Evolutionary conservation across 2,797 vertebrate genomes (phyloP), one percentile per base, ranked within the genome.

Genomic region (Discoglossus pictus): DNA sequence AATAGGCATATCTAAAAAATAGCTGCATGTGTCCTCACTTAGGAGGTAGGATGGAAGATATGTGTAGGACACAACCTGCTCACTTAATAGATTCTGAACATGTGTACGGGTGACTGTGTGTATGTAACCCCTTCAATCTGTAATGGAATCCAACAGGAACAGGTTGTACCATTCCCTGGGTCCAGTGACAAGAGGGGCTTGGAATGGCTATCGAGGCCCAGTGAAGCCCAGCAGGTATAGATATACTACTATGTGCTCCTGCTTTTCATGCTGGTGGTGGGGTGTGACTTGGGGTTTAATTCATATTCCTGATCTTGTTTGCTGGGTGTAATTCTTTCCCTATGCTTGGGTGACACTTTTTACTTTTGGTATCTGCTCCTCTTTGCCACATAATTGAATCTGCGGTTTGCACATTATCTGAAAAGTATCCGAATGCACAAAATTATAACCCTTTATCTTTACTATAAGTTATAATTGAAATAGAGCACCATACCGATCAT

Each of bases 131-230:
- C 1, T 88, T 43, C 82, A 80, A 90, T 87, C 86, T 90, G 87
- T 89, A 89, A 93, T 93, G 91, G 94, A 90, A 88, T 90, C 82
- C 90, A 91, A 97, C 97, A 99, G 97, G 97, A 95, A 88, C 90
- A 96, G 94, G 85, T 95, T 98, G 90, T 98, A 98, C 94, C 95
- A 96, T 89, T 98, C 97, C 89, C 91, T 99, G 89, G 94, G 96
- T 80, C 94, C 96, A 84, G 89, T 96, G 88, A 96, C 93, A 90
- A 93, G 95, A 87, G 89, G 95, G 91, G 91, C 93, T 91, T 93
- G 97, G 87, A 98, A 96, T 92, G 92, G 95, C 87, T 93, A 90
- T 93, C 90, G 96, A 90, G 93, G 95, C 92, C 93, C 92, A 87
- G 79, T 93, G 89, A 96, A 95, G 91, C 89, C 95, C 91, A 95